Percentiles rank a stretch among this genome's conserved stretches.
phyloP scores from a whole-genome alignment of 2,888 invertebrate genomes.

The Hirtodrosophila alboralis region DNA sequence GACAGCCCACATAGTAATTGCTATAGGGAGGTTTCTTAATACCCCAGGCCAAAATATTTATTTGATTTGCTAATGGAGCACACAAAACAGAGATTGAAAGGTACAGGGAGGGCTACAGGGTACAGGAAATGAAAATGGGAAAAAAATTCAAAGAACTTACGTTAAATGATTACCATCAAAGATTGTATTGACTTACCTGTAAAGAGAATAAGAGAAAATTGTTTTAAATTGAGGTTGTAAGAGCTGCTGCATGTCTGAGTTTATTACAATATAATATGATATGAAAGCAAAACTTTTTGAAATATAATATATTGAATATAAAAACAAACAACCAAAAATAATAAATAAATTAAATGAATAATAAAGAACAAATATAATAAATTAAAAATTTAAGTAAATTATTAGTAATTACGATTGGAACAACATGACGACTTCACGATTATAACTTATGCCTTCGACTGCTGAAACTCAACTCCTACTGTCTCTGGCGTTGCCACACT shows the following conservation, averaged over 20 bases:
- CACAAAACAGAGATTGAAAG: slow-evolving; percentile 3
- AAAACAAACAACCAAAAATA: too few relatives aligned
- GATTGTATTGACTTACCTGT: slow-evolving; percentile 67
- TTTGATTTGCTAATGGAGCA: slow-evolving; percentile 71
- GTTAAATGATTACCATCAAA: slow-evolving; percentile 30
- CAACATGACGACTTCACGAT: too few relatives aligned
- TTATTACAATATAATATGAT: not conserved
- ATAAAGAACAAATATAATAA: too few relatives aligned
- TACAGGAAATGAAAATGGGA: not conserved
- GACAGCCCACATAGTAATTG: slow-evolving; percentile 35
- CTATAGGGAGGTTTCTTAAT: slow-evolving; percentile 36
- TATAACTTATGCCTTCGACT: too few relatives aligned
- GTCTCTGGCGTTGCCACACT: too few relatives aligned
- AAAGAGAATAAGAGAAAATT: slow-evolving; percentile 64
- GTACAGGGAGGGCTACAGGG: slow-evolving; percentile 33
- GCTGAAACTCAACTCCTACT: too few relatives aligned
- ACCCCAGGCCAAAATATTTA: slow-evolving; percentile 67
- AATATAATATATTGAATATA: too few relatives aligned
- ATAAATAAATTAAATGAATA: too few relatives aligned
- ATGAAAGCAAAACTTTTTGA: slow-evolving; percentile 3
- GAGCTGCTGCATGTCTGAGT: slow-evolving; percentile 3
- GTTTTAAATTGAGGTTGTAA: slow-evolving; percentile 60
- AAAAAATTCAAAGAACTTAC: slow-evolving; percentile 49
- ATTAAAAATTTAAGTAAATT: too few relatives aligned
- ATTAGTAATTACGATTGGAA: too few relatives aligned